Evolutionary conservation across 64 coral and sea anemone genomes (phyloP).

Genomic region (Platygyra sinensis): DNA sequence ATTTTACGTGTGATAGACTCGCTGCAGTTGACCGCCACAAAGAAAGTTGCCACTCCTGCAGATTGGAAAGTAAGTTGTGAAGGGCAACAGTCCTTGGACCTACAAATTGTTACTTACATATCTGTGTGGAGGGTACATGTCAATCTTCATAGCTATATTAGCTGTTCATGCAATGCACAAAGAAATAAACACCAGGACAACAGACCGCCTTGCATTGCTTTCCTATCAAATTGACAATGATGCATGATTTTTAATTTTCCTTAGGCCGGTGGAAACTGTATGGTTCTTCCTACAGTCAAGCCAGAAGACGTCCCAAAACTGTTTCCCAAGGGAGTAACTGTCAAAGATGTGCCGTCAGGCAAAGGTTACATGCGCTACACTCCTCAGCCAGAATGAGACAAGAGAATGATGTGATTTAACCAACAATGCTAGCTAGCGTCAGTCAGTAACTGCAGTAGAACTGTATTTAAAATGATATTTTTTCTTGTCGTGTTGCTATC

Average conservation of each 20-base stretch:
- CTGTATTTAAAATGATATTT: too few species aligned
- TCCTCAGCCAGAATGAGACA: constrained; percentile 58
- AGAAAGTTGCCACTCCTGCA: constrained; percentile 94
- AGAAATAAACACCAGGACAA: background rate
- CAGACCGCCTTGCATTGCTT: background rate
- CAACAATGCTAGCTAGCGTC: too few species aligned
- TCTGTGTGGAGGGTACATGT: too few species aligned
- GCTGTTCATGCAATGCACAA: too few species aligned
- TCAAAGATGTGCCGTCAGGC: constrained; percentile 68
- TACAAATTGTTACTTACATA: too few species aligned
- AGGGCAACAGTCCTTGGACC: too few species aligned
- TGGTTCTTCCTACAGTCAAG: constrained; percentile 86
- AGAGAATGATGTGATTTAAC: background rate
- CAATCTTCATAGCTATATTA: too few species aligned
- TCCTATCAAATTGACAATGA: background rate
- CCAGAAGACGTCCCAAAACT: constrained; percentile 30
- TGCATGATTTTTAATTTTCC: background rate
- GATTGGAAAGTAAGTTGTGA: constrained; percentile 81
- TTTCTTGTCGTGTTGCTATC: too few species aligned
- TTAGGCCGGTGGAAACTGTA: constrained; percentile 70
- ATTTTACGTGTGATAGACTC: constrained; percentile 96
- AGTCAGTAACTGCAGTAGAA: background rate
- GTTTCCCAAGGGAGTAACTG: constrained; percentile 44
- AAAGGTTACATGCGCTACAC: constrained; percentile 82
- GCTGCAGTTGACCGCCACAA: constrained; percentile 86